Conservation (phyloP, 2,888 invertebrate species). For the Tinea trinotella region DNA sequence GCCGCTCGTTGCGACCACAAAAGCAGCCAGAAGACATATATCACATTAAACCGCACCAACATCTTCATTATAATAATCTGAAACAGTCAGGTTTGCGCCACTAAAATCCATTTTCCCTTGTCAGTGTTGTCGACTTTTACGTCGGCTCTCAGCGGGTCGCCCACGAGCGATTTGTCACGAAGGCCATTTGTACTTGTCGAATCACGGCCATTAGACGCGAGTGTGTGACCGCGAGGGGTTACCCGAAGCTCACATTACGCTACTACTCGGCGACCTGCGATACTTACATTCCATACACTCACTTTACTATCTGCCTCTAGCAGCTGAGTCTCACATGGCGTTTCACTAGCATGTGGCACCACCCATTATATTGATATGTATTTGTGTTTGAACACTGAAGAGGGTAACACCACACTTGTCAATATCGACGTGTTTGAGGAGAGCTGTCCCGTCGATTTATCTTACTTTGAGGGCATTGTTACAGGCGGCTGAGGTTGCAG, state of each 20-base stretch:
- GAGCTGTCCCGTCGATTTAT: constrained; percentile 62
- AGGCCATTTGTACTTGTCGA: constrained; percentile 73
- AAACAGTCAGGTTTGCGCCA: constrained; percentile 10
- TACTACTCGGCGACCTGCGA: constrained; percentile 39
- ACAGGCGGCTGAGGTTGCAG: constrained; percentile 49
- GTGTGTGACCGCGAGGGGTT: constrained; percentile 68
- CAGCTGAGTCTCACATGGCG: constrained; percentile 18
- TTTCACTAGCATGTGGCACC: constrained; percentile 28
- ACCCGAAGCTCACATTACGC: constrained; percentile 47
- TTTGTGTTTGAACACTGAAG: constrained; percentile 35
- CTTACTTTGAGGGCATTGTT: constrained; percentile 66
- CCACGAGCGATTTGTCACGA: constrained; percentile 69
- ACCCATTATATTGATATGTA: constrained; percentile 25
- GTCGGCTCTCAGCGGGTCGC: constrained; percentile 51
- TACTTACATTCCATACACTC: constrained; percentile 28
- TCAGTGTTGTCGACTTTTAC: constrained; percentile 49
- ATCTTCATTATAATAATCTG: constrained; percentile 15
- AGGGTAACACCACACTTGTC: constrained; percentile 52
- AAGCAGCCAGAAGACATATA: neutral
- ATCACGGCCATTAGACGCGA: constrained; percentile 71
- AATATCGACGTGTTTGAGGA: constrained; percentile 56
- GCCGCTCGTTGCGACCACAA: too few species aligned
- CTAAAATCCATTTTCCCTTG: constrained; percentile 51
- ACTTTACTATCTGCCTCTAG: constrained; percentile 21
- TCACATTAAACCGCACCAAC: constrained; percentile 3